Evolutionary conservation across 1,140 invertebrate genomes (phyloP), one percentile per base, ranked within the genome.

Genomic region (Drosophila pallidifrons): DNA sequence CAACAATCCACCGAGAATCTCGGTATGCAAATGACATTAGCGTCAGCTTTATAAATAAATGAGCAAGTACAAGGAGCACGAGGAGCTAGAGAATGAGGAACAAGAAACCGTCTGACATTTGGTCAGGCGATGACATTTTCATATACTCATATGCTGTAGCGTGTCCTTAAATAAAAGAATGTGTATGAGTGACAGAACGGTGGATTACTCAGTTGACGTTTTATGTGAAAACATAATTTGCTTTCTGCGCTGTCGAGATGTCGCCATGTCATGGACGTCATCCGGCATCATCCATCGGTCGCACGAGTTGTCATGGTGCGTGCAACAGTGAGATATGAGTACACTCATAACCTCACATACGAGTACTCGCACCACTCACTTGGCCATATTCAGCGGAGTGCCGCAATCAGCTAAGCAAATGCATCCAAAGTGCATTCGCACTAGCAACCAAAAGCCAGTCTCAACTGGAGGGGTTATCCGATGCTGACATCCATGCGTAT

Each of bases 221-320:
- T 82, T 63, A 86, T 87, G 75, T 77, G 77, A 88, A 88, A 88
- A 75, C 82, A 88, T 88, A 87, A 87, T 88, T 82, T 71, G 32
- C 82, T 67, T 78, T 71, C 55, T 75, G 52, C 54, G 35, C n/a
- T 60, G 46, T 2, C n/a, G 46, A 52, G 30, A 41, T 55, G 57
- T 3, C 8, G 66, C 8, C 38, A 61, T 38, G 51, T n/a, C 45
- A 46, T 45, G 30, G 32, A 51, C 28, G 47, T 61, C 61, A 73
- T 11, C 60, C 67, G 38, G 2, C 60, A 30, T 47, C 41, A 68
- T 47, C 55, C 59, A 28, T 49, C 46, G 30, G 28, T 51, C 46
- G 46, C 16, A 41, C 30, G 32, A 3, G 64, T 60, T 35, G 35
- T 46, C 59, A 38, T 58, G 58, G 47, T 87, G 75, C 82, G 60